Conservation (phyloP, 2,113 vertebrate genomes). For the Pseudonaja textilis region DNA sequence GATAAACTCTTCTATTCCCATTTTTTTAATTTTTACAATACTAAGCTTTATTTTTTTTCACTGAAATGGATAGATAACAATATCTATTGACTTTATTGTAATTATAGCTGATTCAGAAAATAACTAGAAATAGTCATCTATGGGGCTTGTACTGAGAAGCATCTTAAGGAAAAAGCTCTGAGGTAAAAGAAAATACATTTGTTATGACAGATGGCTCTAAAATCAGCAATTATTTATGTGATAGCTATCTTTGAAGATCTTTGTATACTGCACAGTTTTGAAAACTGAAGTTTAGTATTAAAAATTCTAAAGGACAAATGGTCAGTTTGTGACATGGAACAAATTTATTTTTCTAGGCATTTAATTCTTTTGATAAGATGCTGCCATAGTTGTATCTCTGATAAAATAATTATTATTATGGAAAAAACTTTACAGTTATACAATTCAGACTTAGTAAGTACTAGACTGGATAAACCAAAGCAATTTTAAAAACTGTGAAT, state of each 20-base stretch:
- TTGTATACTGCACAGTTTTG: neutral
- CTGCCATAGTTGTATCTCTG: neutral
- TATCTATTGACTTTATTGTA: neutral
- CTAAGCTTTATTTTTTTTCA: neutral
- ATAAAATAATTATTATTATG: neutral
- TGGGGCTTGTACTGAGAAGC: neutral
- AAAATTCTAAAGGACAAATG: neutral
- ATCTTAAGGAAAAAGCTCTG: neutral
- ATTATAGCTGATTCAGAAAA: neutral
- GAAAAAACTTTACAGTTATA: neutral
- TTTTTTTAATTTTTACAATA: neutral
- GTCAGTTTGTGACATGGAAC: neutral
- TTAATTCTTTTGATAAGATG: neutral
- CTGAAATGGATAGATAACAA: neutral
- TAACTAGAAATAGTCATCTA: neutral
- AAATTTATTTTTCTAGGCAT: neutral
- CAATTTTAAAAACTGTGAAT: neutral
- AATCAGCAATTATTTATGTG: neutral
- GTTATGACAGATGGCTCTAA: neutral
- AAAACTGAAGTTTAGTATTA: neutral
- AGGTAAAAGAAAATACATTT: neutral
- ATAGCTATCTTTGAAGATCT: neutral
- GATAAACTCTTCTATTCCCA: neutral
- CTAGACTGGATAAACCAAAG: neutral
- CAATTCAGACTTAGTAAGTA: neutral